These are phyloP conservation scores for Poecilia velifera DNA, from an alignment of 2,797 vertebrate genomes.

Conservation along the genomic window DNA sequence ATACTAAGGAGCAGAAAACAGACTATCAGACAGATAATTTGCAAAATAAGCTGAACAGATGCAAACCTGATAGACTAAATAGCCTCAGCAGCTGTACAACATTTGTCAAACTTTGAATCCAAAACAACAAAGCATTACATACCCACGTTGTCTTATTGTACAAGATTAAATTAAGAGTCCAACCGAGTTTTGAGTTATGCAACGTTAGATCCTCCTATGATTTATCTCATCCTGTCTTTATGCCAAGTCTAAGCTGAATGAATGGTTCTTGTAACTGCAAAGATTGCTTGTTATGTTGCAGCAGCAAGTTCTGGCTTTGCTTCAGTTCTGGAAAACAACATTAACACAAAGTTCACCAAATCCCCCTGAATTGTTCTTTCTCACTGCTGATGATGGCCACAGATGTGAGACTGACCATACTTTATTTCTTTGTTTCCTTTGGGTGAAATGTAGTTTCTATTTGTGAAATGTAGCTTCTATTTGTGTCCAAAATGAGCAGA, in stretches of 20 bases:
- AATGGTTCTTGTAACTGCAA: neutral
- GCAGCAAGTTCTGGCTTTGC: neutral
- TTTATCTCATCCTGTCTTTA: neutral
- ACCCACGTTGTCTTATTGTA: neutral
- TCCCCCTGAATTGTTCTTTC: neutral
- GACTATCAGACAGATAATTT: neutral
- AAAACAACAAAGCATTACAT: slow-evolving; percentile 11
- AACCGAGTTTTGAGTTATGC: neutral
- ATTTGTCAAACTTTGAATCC: neutral
- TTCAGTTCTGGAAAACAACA: neutral
- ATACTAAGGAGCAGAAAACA: neutral
- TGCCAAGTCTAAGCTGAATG: neutral
- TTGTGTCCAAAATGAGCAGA: neutral
- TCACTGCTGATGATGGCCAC: neutral
- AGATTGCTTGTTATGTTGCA: neutral
- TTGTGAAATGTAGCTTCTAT: neutral
- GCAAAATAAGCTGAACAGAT: neutral
- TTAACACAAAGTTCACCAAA: neutral
- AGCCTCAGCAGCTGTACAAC: neutral
- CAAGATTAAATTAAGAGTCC: neutral
- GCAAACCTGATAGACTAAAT: neutral
- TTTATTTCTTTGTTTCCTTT: neutral
- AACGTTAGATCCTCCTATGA: neutral
- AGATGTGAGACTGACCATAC: neutral
- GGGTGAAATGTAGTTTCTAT: neutral